Evolutionary conservation across 2,113 vertebrate genomes (phyloP).

Genomic region (Hemicordylus capensis): DNA sequence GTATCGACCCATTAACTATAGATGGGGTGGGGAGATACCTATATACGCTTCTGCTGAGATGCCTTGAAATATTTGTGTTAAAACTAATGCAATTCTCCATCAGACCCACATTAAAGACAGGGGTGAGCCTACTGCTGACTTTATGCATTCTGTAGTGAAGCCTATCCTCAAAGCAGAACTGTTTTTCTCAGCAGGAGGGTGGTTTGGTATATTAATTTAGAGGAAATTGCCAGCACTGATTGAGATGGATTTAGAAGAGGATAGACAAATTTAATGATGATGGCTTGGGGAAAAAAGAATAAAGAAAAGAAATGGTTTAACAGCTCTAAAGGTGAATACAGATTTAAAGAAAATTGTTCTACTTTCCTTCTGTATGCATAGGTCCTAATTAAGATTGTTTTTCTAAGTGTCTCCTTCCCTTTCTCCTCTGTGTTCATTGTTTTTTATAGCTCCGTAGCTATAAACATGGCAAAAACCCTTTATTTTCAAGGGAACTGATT

Average conservation of each 20-base stretch:
- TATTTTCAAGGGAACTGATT: conserved; percentile 21
- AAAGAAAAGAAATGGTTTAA: neutral
- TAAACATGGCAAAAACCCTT: conserved; percentile 32
- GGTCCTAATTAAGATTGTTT: conserved; percentile 44
- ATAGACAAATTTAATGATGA: conserved; percentile 44
- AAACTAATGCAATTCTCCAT: neutral
- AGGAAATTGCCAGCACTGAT: conserved; percentile 48
- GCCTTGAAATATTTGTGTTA: neutral
- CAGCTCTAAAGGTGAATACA: conserved; percentile 18
- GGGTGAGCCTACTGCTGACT: conserved; percentile 11
- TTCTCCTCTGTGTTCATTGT: conserved; percentile 22
- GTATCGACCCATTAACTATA: neutral
- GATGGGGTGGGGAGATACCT: neutral
- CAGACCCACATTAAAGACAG: neutral
- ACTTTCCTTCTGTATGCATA: neutral
- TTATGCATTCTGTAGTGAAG: conserved; percentile 27
- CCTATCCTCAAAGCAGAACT: conserved; percentile 40
- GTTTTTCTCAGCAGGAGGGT: conserved; percentile 48
- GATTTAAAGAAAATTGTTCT: conserved; percentile 52
- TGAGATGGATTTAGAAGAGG: conserved; percentile 11
- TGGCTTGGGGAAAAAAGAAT: neutral
- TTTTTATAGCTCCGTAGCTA: conserved; percentile 12
- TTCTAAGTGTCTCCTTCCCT: conserved; percentile 3
- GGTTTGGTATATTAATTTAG: conserved; percentile 57
- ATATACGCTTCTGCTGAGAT: neutral